These are phyloP conservation scores for Lampris incognitus DNA, from an alignment of 2,113 vertebrate species.

Conservation along the genomic window DNA sequence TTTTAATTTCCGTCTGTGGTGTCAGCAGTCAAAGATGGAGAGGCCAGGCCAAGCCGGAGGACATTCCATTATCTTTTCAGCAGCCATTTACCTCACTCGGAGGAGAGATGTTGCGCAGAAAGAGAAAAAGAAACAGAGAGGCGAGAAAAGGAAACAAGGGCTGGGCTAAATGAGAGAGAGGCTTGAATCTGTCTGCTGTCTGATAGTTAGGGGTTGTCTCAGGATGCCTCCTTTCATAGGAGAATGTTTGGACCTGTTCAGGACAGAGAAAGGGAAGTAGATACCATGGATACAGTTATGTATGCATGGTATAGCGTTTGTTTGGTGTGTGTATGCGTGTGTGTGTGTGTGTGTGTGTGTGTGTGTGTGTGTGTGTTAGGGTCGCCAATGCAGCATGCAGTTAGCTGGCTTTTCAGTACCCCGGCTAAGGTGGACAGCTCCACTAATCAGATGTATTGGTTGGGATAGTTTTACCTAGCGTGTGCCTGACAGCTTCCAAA, in stretches of 20 bases:
- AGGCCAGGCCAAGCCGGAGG: slow-evolving; percentile 68
- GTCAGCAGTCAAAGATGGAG: slow-evolving; percentile 74
- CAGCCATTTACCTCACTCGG: slow-evolving; percentile 78
- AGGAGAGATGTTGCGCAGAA: slow-evolving; percentile 50
- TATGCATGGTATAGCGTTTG: neutral
- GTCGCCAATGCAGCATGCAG: neutral
- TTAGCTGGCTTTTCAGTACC: slow-evolving; percentile 68
- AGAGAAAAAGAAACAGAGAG: slow-evolving; percentile 57
- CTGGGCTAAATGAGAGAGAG: slow-evolving; percentile 43
- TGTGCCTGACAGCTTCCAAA: neutral
- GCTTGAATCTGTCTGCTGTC: slow-evolving; percentile 42
- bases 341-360: neutral
- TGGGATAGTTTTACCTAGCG: slow-evolving; percentile 11
- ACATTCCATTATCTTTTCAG: slow-evolving; percentile 85
- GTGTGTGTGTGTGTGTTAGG: neutral
- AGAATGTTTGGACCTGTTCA: slow-evolving; percentile 27
- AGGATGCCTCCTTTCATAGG: slow-evolving; percentile 4
- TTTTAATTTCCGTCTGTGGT: slow-evolving; percentile 79
- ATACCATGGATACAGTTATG: neutral
- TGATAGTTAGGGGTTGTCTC: slow-evolving; percentile 29
- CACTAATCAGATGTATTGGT: slow-evolving; percentile 12
- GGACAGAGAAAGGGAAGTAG: slow-evolving; percentile 10
- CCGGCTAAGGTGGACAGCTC: slow-evolving; percentile 65
- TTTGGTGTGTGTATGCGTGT: neutral
- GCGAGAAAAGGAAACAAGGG: slow-evolving; percentile 49